Percentiles rank a stretch among this genome's conserved stretches.
Evolutionary conservation across 2,113 vertebrate species (phyloP).

Genomic region (Oenanthe oenanthe): DNA sequence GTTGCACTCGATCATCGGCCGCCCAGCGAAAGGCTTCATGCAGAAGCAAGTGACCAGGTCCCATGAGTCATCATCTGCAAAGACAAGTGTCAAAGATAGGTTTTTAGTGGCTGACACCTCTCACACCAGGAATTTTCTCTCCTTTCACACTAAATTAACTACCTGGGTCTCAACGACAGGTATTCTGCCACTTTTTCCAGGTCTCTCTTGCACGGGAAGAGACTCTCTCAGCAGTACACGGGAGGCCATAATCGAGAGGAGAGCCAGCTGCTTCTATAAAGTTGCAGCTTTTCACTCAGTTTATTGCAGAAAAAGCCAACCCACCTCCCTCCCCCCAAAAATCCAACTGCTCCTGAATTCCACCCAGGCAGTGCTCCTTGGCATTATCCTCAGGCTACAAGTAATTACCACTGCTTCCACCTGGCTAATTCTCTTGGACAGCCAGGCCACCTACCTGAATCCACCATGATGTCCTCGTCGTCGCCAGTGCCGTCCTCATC

Average conservation of each 20-base stretch:
- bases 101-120: accelerated
- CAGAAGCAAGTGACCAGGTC: slow-evolving; percentile 98
- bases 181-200: not conserved
- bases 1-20: slow-evolving; percentile 98
- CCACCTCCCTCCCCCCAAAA: accelerated
- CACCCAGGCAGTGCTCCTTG: not conserved
- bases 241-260: not conserved
- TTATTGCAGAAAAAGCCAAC: not conserved
- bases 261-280: not conserved
- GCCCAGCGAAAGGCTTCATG: slow-evolving; percentile 95
- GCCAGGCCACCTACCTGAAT: slow-evolving; percentile 82
- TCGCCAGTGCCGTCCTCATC: slow-evolving; percentile 93
- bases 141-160: accelerated
- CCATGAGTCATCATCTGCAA: slow-evolving; percentile 95
- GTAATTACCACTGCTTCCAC: not conserved
- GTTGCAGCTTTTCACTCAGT: not conserved
- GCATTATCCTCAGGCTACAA: no score
- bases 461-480: slow-evolving; percentile 98
- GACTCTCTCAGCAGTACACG: not conserved
- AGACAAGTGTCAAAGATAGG: accelerated
- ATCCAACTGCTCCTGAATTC: not conserved
- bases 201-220: not conserved
- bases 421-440: not conserved
- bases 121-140: not conserved
- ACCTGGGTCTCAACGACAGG: not conserved